phyloP scores from a whole-genome alignment of 2,113 vertebrate genomes.

The Irena cyanogastra region DNA sequence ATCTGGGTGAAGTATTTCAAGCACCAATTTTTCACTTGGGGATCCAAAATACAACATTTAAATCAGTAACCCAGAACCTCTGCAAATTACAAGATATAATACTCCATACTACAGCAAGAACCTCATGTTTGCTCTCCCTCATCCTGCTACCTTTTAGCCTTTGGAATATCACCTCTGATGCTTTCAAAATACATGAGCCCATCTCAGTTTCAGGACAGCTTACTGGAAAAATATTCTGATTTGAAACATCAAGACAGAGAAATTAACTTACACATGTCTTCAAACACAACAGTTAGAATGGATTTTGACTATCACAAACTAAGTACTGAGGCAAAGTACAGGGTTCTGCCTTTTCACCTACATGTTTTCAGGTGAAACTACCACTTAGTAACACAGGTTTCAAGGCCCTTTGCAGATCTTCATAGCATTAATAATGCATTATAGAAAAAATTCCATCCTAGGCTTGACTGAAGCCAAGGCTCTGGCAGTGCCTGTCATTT shows the following conservation, averaged over 20 bases:
- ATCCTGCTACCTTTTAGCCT: background rate
- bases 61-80: background rate
- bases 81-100: rapidly evolving
- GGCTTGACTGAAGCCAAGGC: background rate
- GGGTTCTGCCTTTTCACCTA: background rate
- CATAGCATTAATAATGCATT: background rate
- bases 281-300: background rate
- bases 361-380: background rate
- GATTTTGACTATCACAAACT: background rate
- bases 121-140: background rate
- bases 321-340: rapidly evolving
- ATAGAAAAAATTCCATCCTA: background rate
- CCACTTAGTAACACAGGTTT: background rate
- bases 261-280: background rate
- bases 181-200: background rate
- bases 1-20: background rate
- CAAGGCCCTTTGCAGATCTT: background rate
- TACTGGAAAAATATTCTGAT: background rate
- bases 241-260: background rate
- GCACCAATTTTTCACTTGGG: background rate
- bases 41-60: background rate
- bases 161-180: background rate
- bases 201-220: background rate
- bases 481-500: background rate
- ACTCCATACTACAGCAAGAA: background rate